Base-by-base conservation (phyloP, 1,140 invertebrate species). In the Zaprionus capensis region DNA sequence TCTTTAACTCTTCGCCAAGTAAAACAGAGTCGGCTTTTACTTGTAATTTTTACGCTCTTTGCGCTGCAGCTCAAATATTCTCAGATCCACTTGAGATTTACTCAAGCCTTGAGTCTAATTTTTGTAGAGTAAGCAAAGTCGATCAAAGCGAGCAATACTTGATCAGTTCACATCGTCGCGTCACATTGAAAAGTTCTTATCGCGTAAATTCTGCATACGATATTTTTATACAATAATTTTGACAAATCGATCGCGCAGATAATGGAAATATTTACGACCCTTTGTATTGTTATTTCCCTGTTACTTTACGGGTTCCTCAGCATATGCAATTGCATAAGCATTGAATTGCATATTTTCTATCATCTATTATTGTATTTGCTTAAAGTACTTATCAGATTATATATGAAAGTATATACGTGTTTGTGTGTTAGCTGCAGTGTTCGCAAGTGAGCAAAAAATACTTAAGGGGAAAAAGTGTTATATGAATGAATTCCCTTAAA, bases 141-240 rank as follows among this genome's bases (percentile, higher is more conserved):
- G 61, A 71, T 51, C 12, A 26, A 46, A 17, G 41, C 41, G n/a
- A 3, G 28, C 53, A 66, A 22, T 15, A 14, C 44, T 58, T 17
- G 64, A 67, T 72, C 64, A 72, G 71, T 72, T 67, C 14, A 22
- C 5, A 34, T 63, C 36, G n/a, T 31, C 34, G 24, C 34, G 14
- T 34, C 11, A 12, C 2, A 4, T 26, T 63, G n/a, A 17, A 58
- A 53, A 67, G 64, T 72, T 26, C n/a, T 66, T 12, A 38, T n/a
- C 26, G 14, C n/a, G 22, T 17, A 12, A 17, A 9, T 22, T 24
- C 15, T 11, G 41, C 11, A 17, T 20, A 24, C 2, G 3, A 0
- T 5, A 36, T 7, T 14, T 24, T 0, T 14, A 51, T 14, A n/a
- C n/a, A n/a, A n/a, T n/a, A 14, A 11, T 9, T 24, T 24, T 24